Base-by-base conservation (phyloP, 2,797 vertebrate species). In the Molossus molossus region DNA sequence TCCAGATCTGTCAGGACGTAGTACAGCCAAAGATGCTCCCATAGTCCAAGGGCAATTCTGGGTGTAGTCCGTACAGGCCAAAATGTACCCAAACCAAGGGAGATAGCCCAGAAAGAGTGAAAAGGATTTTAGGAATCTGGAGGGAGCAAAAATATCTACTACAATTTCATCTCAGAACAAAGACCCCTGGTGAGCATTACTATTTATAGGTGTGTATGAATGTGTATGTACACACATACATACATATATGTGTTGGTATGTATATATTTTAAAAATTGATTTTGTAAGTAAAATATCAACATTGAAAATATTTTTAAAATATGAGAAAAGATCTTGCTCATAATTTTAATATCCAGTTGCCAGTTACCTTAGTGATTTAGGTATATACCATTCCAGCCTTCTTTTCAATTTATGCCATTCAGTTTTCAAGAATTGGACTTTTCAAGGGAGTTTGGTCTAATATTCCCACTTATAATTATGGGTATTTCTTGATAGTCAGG, bases 351-450 rank as follows among this genome's bases (percentile, higher is more conserved):
- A 57, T 57, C 58, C 13, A 40, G 13, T 73, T 37, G 18, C 5
- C 4, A 33, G 14, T 60, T 76, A 21, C 65, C 18, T 23, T 65
- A 27, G 72, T 58, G 48, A 91, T 65, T 67, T 67, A 48, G 29
- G 45, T 48, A 9, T 53, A 23, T 67, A n/a, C 58, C 50, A 64
- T 70, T 37, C 70, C 45, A 64, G 27, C 21, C 20, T 85, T 75
- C 92, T 73, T 91, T 64, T 65, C 29, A 67, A 15, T 84, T 37
- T 80, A 57, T 87, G 67, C 50, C 82, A 58, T 91, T 80, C 69
- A 25, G 1, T 53, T 70, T 29, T 58, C 25, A 75, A 73, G 58
- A 73, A 37, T 73, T 65, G 76, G 45, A 76, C 45, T 87, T 55
- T 45, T 62, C 62, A 53, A 76, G 15, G 27, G 55, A 60, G 12